Conservation (phyloP, 2,113 vertebrate genomes). For the Ia io region DNA sequence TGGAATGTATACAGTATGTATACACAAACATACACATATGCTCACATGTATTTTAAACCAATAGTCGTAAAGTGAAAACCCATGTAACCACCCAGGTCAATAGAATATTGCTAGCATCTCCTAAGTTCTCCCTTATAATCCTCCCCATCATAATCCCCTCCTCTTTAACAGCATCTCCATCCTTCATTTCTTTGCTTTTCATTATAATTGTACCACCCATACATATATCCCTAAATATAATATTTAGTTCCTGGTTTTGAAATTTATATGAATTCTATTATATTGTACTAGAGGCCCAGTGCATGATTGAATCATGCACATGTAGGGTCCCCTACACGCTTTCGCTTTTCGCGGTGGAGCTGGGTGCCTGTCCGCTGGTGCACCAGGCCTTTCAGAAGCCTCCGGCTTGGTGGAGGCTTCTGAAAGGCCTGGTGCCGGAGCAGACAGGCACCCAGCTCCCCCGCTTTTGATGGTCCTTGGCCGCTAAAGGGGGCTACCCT, state of each 20-base stretch:
- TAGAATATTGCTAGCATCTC: background rate
- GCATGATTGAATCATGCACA: too few relatives aligned
- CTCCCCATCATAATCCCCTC: background rate
- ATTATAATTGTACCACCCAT: background rate
- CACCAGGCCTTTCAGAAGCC: too few relatives aligned
- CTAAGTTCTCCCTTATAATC: background rate
- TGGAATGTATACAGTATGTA: background rate
- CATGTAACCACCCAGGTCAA: background rate
- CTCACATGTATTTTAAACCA: background rate
- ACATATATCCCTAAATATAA: background rate
- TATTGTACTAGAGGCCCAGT: too few relatives aligned
- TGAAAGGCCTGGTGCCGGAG: too few relatives aligned
- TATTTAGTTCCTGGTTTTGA: background rate
- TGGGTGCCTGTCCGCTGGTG: too few relatives aligned
- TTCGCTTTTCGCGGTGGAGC: too few relatives aligned
- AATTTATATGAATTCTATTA: constrained; percentile 15
- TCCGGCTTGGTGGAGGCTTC: too few relatives aligned
- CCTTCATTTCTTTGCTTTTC: background rate
- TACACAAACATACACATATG: background rate
- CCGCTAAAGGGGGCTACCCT: too few relatives aligned
- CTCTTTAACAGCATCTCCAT: background rate
- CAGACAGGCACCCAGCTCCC: too few relatives aligned
- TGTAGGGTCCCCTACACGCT: too few relatives aligned
- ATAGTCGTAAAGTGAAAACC: background rate
- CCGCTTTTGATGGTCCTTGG: too few relatives aligned